phyloP scores from a whole-genome alignment of 2,888 invertebrate genomes.

The Torymus aiolomorphi region DNA sequence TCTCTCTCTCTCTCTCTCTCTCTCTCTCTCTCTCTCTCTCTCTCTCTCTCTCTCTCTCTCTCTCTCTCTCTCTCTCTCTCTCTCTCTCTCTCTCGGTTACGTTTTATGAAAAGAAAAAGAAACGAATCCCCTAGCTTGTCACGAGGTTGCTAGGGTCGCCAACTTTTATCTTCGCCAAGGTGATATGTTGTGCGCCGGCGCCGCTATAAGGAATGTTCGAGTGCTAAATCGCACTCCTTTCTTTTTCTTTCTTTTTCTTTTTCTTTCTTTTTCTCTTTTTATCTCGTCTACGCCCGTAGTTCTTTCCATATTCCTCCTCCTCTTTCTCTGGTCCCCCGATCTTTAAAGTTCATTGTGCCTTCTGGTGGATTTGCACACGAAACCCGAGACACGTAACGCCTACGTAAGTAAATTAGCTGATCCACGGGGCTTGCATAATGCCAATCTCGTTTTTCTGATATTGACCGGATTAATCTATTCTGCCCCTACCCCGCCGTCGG shows the following conservation, averaged over 20 bases:
- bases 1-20: too few relatives aligned
- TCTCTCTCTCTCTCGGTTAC: too few relatives aligned
- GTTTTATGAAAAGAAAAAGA: constrained; percentile 20
- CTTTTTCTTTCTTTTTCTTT: constrained; percentile 1
- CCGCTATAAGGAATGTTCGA: constrained; percentile 18
- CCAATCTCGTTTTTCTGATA: constrained; percentile 41
- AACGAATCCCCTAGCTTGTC: constrained; percentile 16
- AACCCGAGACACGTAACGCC: constrained; percentile 48
- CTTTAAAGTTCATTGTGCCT: constrained; percentile 59
- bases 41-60: too few relatives aligned
- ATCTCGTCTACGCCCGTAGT: too few relatives aligned
- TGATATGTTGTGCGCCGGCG: constrained; percentile 20
- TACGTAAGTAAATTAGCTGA: constrained; percentile 41
- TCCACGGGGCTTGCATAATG: constrained; percentile 42
- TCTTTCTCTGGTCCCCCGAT: constrained; percentile 28
- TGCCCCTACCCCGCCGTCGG: background rate
- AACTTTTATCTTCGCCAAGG: constrained; percentile 37
- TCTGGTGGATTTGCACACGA: constrained; percentile 55
- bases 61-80: too few relatives aligned
- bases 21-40: too few relatives aligned
- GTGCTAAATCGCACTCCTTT: constrained; percentile 18
- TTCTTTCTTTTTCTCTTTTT: too few relatives aligned
- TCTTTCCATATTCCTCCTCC: background rate
- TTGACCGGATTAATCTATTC: constrained; percentile 35
- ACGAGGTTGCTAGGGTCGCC: constrained; percentile 27